phyloP scores from a whole-genome alignment of 1,140 invertebrate species.

The Neodiprion pinetum region DNA sequence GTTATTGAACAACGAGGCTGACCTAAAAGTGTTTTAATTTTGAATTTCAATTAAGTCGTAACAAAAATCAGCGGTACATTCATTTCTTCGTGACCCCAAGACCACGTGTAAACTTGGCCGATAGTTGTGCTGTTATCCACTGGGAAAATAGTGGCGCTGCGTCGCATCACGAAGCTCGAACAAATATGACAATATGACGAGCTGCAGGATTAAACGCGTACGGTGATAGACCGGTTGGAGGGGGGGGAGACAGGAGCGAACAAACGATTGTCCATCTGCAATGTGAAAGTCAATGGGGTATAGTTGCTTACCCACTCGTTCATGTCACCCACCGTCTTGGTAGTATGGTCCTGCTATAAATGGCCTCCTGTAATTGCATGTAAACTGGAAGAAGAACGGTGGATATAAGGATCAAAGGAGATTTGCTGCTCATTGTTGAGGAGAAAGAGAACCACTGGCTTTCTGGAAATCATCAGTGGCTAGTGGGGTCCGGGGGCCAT shows the following conservation, averaged over 20 bases:
- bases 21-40: too few relatives aligned
- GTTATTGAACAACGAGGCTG: too few relatives aligned
- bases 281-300: neutral
- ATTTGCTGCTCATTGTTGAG: constrained; percentile 12
- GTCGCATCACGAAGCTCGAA: neutral
- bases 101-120: too few relatives aligned
- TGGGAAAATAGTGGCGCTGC: neutral
- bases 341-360: neutral
- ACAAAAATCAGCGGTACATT: too few relatives aligned
- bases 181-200: too few relatives aligned
- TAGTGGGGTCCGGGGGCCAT: constrained; percentile 47
- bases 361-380: constrained; percentile 17
- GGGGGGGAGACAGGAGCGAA: neutral
- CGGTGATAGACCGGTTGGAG: neutral
- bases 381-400: constrained; percentile 27
- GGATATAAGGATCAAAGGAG: constrained; percentile 26
- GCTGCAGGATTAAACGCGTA: neutral
- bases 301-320: constrained; percentile 11
- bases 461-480: constrained; percentile 58
- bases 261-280: neutral
- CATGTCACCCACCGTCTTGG: constrained; percentile 9
- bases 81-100: too few relatives aligned
- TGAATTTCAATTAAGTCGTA: too few relatives aligned
- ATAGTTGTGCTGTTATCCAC: too few relatives aligned
- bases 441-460: constrained; percentile 39